Conservation (phyloP, 2,888 invertebrate genomes). For the Pterostichus niger region DNA sequence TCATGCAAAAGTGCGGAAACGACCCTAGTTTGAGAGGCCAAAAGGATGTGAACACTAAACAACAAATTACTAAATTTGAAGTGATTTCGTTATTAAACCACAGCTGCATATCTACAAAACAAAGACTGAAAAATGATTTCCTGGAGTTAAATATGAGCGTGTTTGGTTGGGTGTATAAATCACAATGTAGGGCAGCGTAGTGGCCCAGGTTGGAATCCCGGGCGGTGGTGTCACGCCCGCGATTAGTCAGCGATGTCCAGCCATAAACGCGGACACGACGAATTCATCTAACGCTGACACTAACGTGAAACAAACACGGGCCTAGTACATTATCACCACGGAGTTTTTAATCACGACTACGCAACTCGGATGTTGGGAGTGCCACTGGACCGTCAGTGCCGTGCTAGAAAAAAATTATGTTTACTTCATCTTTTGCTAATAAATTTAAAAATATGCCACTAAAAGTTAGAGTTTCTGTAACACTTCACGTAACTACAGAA, state of each 20-base stretch:
- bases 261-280: slow-evolving; percentile 48
- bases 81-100: slow-evolving; percentile 33
- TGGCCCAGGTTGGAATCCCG: slow-evolving; percentile 23
- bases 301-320: slow-evolving; percentile 56
- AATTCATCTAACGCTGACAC: slow-evolving; percentile 51
- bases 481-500: too few species aligned
- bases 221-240: background rate
- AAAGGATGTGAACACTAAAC: slow-evolving; percentile 30
- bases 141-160: slow-evolving; percentile 18
- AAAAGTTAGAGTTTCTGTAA: too few species aligned
- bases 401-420: background rate
- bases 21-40: slow-evolving; percentile 36
- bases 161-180: background rate
- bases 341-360: slow-evolving; percentile 54
- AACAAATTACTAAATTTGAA: slow-evolving; percentile 35
- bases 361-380: slow-evolving; percentile 19
- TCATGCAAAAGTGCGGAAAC: slow-evolving; percentile 41
- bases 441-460: too few species aligned
- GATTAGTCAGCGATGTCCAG: slow-evolving; percentile 53
- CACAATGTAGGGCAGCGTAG: slow-evolving; percentile 19
- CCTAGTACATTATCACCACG: slow-evolving; percentile 44
- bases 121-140: slow-evolving; percentile 14
- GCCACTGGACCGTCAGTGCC: slow-evolving; percentile 35
- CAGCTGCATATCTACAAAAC: slow-evolving; percentile 15
- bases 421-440: too few species aligned